phyloP scores from a whole-genome alignment of 2,888 invertebrate species.

The Dicranocentrus wangi region DNA sequence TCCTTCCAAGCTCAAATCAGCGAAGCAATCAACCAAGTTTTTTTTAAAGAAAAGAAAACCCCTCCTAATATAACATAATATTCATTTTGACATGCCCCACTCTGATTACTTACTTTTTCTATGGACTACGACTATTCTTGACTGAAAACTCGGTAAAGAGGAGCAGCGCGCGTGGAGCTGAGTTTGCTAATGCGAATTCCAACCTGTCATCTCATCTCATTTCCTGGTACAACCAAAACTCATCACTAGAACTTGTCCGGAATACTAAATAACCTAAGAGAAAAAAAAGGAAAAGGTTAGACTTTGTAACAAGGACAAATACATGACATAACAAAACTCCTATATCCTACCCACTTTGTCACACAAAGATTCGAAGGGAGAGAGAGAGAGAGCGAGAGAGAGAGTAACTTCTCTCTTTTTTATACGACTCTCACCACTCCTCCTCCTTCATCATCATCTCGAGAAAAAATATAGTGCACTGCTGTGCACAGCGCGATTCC shows the following conservation, averaged over 20 bases:
- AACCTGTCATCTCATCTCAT: slow-evolving; percentile 68
- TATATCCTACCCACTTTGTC: too few species aligned
- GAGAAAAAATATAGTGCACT: not conserved
- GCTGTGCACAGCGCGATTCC: not conserved
- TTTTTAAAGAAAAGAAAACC: too few species aligned
- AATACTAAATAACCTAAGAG: slow-evolving; percentile 57
- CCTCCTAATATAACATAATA: not conserved
- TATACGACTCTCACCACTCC: too few species aligned
- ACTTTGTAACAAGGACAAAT: not conserved
- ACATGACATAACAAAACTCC: not conserved
- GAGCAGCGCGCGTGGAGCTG: slow-evolving; percentile 9
- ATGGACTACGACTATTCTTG: not conserved
- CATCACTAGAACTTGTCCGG: slow-evolving; percentile 56
- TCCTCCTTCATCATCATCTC: not conserved
- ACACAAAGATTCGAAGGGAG: too few species aligned
- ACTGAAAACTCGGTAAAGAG: not conserved
- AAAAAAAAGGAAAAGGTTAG: slow-evolving; percentile 34
- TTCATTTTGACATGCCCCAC: not conserved
- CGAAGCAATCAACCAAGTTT: too few species aligned
- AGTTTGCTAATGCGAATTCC: slow-evolving; percentile 59
- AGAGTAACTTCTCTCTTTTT: not conserved
- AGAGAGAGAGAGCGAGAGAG: too few species aligned
- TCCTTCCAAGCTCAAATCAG: too few species aligned
- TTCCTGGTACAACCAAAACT: slow-evolving; percentile 63
- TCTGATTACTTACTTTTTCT: slow-evolving; percentile 2